Evolutionary conservation across 2,888 invertebrate genomes (phyloP).

Genomic region (Helleia helle): DNA sequence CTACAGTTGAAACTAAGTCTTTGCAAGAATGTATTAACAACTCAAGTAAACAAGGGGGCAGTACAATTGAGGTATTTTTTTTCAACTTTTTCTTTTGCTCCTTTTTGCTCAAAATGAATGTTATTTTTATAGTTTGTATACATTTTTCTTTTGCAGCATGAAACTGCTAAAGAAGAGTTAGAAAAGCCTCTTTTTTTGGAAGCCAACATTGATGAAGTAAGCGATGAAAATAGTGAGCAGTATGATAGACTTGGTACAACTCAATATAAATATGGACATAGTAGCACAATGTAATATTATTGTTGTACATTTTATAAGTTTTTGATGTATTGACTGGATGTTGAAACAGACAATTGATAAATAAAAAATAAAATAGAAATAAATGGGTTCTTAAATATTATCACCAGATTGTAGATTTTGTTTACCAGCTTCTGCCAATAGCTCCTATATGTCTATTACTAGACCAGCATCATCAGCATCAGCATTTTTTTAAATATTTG

Average conservation of each 20-base stretch:
- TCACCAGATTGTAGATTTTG: no score
- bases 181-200: slow-evolving; percentile 50
- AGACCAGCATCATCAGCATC: no score
- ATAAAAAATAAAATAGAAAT: no score
- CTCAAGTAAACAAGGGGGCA: slow-evolving; percentile 38
- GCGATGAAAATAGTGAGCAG: slow-evolving; percentile 48
- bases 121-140: slow-evolving; percentile 3
- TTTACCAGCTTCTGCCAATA: no score
- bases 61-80: slow-evolving; percentile 43
- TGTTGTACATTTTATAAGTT: no score
- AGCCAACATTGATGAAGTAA: slow-evolving; percentile 54
- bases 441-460: no score
- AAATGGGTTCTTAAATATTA: no score
- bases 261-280: slow-evolving; percentile 45
- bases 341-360: no score
- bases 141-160: slow-evolving; percentile 37
- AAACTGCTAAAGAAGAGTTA: slow-evolving; percentile 39
- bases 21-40: slow-evolving; percentile 67
- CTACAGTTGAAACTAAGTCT: slow-evolving; percentile 75
- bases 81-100: not conserved
- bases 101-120: not conserved
- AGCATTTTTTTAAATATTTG: no score
- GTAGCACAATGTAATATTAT: slow-evolving; percentile 51
- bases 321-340: no score
- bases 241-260: slow-evolving; percentile 38